phyloP scores from a whole-genome alignment of 2,888 invertebrate genomes.

The Corbicula japonica region DNA sequence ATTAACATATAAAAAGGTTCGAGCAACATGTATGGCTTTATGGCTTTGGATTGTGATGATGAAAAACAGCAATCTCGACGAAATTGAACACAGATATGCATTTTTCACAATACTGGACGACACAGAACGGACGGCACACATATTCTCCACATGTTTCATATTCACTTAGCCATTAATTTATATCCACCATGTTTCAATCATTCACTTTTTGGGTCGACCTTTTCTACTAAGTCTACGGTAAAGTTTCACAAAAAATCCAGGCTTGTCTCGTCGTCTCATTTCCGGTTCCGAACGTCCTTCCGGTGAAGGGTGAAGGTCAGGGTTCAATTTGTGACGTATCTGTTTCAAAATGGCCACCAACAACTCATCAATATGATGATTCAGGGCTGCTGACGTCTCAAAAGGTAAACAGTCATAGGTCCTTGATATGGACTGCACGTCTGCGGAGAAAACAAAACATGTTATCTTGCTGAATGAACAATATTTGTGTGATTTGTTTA shows the following conservation, averaged over 20 bases:
- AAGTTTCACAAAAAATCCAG: conserved; percentile 67
- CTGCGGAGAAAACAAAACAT: conserved; percentile 65
- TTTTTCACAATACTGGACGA: too few relatives aligned
- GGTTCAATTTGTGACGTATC: conserved; percentile 91
- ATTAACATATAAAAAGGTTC: too few relatives aligned
- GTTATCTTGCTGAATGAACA: too few relatives aligned
- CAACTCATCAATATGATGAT: conserved; percentile 98
- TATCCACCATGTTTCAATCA: too few relatives aligned
- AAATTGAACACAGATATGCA: too few relatives aligned
- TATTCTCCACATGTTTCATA: too few relatives aligned
- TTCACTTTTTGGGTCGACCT: conserved; percentile 39
- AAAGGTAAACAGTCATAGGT: conserved; percentile 94
- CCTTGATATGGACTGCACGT: conserved; percentile 71
- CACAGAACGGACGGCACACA: too few relatives aligned
- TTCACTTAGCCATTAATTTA: too few relatives aligned
- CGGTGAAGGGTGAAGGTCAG: conserved; percentile 52
- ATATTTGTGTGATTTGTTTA: too few relatives aligned
- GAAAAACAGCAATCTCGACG: too few relatives aligned
- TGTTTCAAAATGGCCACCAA: conserved; percentile 96
- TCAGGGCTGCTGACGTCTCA: conserved; percentile 98
- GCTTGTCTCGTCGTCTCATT: conserved; percentile 41
- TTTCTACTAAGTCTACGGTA: conserved; percentile 65
- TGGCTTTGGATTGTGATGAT: too few relatives aligned
- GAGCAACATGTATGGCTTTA: too few relatives aligned
- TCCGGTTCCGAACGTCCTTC: conserved; percentile 48